Evolutionary conservation across 1,140 invertebrate species (phyloP), one percentile per base, ranked within the genome.

Genomic region (Papilio helenus): DNA sequence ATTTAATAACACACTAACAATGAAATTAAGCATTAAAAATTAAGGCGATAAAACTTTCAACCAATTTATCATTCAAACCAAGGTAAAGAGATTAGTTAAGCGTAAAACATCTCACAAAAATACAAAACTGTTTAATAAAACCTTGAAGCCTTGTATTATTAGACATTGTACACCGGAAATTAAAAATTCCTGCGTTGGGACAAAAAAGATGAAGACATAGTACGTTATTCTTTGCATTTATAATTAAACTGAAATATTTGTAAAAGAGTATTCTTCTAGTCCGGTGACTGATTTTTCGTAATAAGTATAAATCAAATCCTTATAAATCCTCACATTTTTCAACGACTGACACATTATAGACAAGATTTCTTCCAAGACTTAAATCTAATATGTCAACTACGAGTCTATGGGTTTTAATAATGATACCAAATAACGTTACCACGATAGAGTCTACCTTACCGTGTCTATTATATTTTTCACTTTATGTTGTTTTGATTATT

Each of bases 171-270:
- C 44, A 79, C 85, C 88, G 88, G 89, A 89, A 89, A 90, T 89
- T 90, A 86, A 81, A 90, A 85, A 90, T 89, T 87, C 85, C 84
- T 85, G 72, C 71, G 49, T 58, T 73, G 51, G 58, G 26, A 73
- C 4, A 51, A 79, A 23, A n/a, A 73, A 49, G 9, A 18, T 72
- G 44, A 58, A 42, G 51, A 72, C 7, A 10, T 49, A 55, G 44
- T 61, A 20, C 23, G 23, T 61, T 14, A 26, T 61, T 26, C 58
- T 23, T 61, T 26, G 20, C 10, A 61, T 26, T 61, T 61, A 23
- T 61, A 61, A 16, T 61, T 26, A 14, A 61, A 61, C 20, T 16
- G 8, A 29, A 61, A 61, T 61, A 26, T 26, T 61, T 61, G 3
- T 61, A 61, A 12, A 26, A 61, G 9, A 23, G 10, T 23, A 12